Evolutionary conservation across 2,888 invertebrate species (phyloP), one percentile per base, ranked within the genome.

Genomic region (Xanthorhoe designata): DNA sequence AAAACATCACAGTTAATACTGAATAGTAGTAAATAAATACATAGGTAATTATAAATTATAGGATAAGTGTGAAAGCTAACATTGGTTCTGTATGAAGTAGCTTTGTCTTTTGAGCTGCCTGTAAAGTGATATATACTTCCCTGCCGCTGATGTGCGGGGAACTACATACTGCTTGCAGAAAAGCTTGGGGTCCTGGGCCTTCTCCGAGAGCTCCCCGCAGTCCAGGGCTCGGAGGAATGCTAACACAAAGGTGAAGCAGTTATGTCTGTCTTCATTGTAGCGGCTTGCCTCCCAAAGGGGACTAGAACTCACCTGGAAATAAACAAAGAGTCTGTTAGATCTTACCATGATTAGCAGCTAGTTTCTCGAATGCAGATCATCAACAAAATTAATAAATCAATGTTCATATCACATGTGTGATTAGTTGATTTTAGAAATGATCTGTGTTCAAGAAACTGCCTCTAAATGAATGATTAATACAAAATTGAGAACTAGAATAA

Each of bases 161-260:
- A 97, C 95, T 73, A 98, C 96, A 87, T 96, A 97, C 79, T 96
- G 95, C 84, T 96, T 95, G 82, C 98, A 98, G 88, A 98, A 97
- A 29, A 94, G 90, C 66, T 96, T 96, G 73, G 96, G 94, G 64
- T 92, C 95, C 9, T 90, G 89, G 17, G 97, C 96, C 56, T 96
- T 95, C 75, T 95, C 94, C 60, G 96, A 96, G 49, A 97, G 91
- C 74, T 95, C 95, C 7, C 95, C 96, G 79, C 96, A 96, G 74
- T 95, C 95, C 15, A 98, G 94, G 49, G 95, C 94, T 78, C 95
- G 94, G 62, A 98, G 88, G 87, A 98, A 98, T 42, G 96, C 95
- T 67, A 98, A 91, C 9, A 98, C 97, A 89, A 98, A 98, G 52
- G 96, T 96, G 81, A 97, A 98, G 84, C 98, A 98, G 86, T 98